phyloP scores from a whole-genome alignment of 2,113 vertebrate species.

The Dasyprocta punctata region DNA sequence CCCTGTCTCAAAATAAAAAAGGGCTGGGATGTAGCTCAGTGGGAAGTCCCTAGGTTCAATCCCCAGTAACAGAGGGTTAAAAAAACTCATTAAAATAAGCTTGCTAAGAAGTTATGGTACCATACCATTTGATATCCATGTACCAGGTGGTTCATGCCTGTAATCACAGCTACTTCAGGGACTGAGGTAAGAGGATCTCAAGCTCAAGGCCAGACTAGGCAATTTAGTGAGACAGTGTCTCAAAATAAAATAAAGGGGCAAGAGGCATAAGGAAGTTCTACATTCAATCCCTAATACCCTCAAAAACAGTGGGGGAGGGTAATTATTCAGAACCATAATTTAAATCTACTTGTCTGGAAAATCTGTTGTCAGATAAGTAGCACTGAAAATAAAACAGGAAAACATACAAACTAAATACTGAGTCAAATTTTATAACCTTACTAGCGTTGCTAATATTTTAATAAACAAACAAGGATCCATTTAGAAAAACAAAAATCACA shows the following conservation, averaged over 20 bases:
- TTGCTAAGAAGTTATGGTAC: neutral
- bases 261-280: neutral
- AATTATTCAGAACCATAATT: neutral
- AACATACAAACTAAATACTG: neutral
- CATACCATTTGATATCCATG: neutral
- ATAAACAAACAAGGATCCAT: neutral
- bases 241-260: neutral
- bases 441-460: neutral
- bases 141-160: neutral
- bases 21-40: neutral
- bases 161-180: neutral
- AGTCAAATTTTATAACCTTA: neutral
- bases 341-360: neutral
- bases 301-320: neutral
- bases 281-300: neutral
- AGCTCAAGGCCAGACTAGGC: neutral
- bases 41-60: neutral
- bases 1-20: neutral
- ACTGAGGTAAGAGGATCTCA: neutral
- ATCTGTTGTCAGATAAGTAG: neutral
- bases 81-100: neutral
- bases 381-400: neutral
- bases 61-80: neutral
- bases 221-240: neutral
- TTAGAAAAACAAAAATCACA: neutral